Percentiles rank a stretch among this genome's conserved stretches.
These are phyloP conservation scores for Monodelphis domestica DNA, from an alignment of 2,797 vertebrate species.

Conservation along the genomic window DNA sequence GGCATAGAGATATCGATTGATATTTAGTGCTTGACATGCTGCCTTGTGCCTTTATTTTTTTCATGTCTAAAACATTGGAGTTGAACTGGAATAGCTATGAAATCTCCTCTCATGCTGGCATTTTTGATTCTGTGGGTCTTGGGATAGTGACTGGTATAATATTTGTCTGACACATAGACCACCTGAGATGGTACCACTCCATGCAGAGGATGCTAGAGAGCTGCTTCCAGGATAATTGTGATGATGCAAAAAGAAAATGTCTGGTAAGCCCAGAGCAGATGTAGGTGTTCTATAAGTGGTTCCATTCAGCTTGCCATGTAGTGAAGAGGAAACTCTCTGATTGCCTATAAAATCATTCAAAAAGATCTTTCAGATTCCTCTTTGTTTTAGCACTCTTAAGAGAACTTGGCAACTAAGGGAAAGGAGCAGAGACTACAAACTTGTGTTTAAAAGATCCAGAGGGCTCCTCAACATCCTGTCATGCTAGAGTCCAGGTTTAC, in stretches of 20 bases:
- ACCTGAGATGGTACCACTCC: not conserved
- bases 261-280: not conserved
- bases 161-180: not conserved
- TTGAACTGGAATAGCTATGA: not conserved
- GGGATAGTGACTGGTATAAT: not conserved
- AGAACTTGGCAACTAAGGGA: not conserved
- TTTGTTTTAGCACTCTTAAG: not conserved
- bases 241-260: not conserved
- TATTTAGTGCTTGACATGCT: not conserved
- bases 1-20: constrained; percentile 25
- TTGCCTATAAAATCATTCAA: not conserved
- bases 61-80: constrained; percentile 45
- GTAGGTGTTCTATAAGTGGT: not conserved
- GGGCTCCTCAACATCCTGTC: not conserved
- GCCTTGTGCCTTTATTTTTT: not conserved
- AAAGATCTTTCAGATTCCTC: not conserved
- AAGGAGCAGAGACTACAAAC: not conserved
- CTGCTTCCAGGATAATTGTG: not conserved
- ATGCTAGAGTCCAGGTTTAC: not conserved
- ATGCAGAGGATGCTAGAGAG: not conserved
- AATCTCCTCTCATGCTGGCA: not conserved
- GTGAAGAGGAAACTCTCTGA: not conserved
- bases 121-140: not conserved
- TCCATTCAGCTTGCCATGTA: not conserved
- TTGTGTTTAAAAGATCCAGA: not conserved